These are phyloP conservation scores for Anser brachyrhynchus DNA, from an alignment of 2,113 vertebrate species.

Conservation along the genomic window DNA sequence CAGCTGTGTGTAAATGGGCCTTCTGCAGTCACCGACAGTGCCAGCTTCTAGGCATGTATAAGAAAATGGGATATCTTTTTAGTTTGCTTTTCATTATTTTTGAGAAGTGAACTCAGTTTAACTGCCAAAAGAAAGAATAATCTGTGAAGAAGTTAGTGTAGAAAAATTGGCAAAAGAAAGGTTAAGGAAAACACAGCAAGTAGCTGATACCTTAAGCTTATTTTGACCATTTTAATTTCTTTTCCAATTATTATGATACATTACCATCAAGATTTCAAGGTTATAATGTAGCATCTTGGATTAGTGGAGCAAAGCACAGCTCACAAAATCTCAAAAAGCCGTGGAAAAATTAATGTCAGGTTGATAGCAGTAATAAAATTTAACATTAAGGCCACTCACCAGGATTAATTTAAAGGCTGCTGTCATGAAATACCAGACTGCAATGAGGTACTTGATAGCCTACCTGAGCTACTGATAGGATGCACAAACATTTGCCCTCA, in stretches of 20 bases:
- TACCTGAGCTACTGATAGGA: not conserved
- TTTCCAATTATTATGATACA: not conserved
- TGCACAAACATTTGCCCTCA: not conserved
- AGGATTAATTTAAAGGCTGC: slow-evolving; percentile 10
- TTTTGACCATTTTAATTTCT: not conserved
- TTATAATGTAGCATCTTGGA: not conserved
- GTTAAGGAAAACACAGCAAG: not conserved
- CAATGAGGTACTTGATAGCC: not conserved
- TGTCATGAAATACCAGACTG: not conserved
- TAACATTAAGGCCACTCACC: not conserved
- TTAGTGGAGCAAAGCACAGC: not conserved
- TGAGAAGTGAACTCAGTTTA: not conserved
- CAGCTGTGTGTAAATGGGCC: accelerated
- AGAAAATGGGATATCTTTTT: not conserved
- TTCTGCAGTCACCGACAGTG: not conserved
- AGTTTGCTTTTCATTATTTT: not conserved
- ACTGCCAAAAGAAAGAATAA: not conserved
- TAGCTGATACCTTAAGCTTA: not conserved
- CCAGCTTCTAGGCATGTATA: not conserved
- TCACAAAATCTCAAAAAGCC: not conserved
- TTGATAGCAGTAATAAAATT: slow-evolving; percentile 32
- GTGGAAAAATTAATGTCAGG: not conserved
- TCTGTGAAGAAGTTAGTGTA: not conserved
- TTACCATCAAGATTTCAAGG: not conserved
- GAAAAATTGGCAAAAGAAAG: not conserved